Evolutionary conservation across 1,140 invertebrate genomes (phyloP), one percentile per base, ranked within the genome.

Genomic region (Neelides sp.): DNA sequence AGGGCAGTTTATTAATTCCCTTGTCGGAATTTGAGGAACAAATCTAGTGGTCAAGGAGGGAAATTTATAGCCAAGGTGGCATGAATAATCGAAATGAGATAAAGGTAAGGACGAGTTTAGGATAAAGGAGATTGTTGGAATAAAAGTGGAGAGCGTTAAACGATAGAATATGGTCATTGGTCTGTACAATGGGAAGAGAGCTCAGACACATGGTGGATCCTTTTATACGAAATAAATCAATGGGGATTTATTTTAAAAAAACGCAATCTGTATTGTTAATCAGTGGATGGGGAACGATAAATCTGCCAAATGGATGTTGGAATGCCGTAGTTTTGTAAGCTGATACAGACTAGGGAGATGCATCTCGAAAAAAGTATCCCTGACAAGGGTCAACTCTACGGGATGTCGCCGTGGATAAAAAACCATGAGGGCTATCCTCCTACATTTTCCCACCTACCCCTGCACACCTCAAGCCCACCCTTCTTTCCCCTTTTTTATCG

Each of bases 261-360:
- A 61, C 49, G 55, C 51, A 61, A 61, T 61, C 59, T 58, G 59
- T 61, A 61, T 57, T 61, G 52, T 61, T 57, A 61, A 61, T 61
- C 59, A 61, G 56, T 58, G 59, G 59, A n/a, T n/a, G n/a, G n/a
- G n/a, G n/a, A n/a, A n/a, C 59, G 55, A 61, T 61, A 61, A 61
- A 61, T 61, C 59, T 57, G 59, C 57, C 59, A 57, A 61, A 61
- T 57, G 51, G 52, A 61, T 61, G 59, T 55, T 55, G 59, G 59
- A 61, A 61, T 61, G 59, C 59, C 53, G 59, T 60, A 57, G n/a
- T 56, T 57, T 57, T 61, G 59, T 61, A 61, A 61, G 55, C 50
- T 61, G 59, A 61, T 61, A 61, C 55, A 54, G 41, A 50, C 41
- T 27, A 57, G 55, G 50, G 54, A 56, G 54, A 56, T 56, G 54